These are phyloP conservation scores for Eurois occulta DNA, from an alignment of 2,888 invertebrate genomes.

Conservation along the genomic window DNA sequence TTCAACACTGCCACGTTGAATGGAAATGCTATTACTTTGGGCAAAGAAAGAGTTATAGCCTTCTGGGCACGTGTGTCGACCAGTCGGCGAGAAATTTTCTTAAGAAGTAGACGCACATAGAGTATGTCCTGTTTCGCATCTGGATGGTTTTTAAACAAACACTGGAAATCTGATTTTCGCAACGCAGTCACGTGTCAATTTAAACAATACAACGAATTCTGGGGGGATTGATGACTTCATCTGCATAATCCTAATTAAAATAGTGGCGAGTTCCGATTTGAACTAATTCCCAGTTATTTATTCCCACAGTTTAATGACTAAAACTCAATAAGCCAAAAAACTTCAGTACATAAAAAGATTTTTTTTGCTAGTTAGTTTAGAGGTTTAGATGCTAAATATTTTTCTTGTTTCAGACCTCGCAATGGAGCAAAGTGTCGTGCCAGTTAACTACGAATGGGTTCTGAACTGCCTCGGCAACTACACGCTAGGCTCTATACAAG, in stretches of 20 bases:
- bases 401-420: slow-evolving; percentile 80
- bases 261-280: not conserved
- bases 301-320: not conserved
- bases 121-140: not conserved
- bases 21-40: not conserved
- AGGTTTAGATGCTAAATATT: not conserved
- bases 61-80: not conserved
- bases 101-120: no score
- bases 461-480: slow-evolving; percentile 86
- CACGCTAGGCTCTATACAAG: slow-evolving; percentile 76
- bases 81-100: no score
- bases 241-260: not conserved
- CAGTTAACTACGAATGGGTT: slow-evolving; percentile 88
- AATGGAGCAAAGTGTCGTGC: slow-evolving; percentile 81
- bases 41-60: not conserved
- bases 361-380: not conserved
- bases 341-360: not conserved
- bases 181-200: not conserved
- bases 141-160: not conserved
- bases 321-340: not conserved
- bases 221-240: not conserved
- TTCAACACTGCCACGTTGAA: not conserved
- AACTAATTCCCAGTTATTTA: not conserved
- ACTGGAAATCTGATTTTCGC: slow-evolving; percentile 1
- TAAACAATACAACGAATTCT: not conserved